Conservation (phyloP, 2,797 vertebrate species). For the Sebastes cheni region DNA sequence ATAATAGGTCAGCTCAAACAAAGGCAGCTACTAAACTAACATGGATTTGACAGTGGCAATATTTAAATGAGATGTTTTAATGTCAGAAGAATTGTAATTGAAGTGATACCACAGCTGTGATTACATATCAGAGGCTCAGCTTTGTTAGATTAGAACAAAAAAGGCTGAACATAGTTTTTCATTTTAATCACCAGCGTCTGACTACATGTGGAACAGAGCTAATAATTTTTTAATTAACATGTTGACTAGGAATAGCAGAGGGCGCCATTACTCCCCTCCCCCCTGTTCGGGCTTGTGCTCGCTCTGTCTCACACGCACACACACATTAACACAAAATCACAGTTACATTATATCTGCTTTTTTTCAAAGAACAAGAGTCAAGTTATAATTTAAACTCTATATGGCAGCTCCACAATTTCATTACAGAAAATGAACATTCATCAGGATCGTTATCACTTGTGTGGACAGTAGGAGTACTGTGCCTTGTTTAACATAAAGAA, state of each 20-base stretch:
- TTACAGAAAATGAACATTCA: background rate
- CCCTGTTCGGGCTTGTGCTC: slow-evolving; percentile 18
- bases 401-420: background rate
- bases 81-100: slow-evolving; percentile 66
- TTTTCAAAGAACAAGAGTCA: background rate
- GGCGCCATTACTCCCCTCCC: slow-evolving; percentile 54
- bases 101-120: slow-evolving; percentile 69
- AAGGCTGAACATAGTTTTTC: slow-evolving; percentile 55
- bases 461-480: background rate
- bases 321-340: background rate
- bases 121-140: slow-evolving; percentile 70
- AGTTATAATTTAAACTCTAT: background rate
- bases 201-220: slow-evolving; percentile 70
- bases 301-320: slow-evolving; percentile 38
- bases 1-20: slow-evolving; percentile 7
- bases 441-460: background rate
- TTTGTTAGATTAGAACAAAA: slow-evolving; percentile 70
- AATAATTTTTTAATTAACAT: slow-evolving; percentile 91
- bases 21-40: slow-evolving; percentile 13
- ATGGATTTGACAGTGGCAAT: slow-evolving; percentile 7
- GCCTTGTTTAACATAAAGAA: background rate
- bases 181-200: slow-evolving; percentile 77
- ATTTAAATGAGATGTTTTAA: slow-evolving; percentile 53
- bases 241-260: slow-evolving; percentile 82
- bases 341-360: background rate